These are phyloP conservation scores for Coptotermes formosanus DNA, from an alignment of 1,140 invertebrate species.

Conservation along the genomic window DNA sequence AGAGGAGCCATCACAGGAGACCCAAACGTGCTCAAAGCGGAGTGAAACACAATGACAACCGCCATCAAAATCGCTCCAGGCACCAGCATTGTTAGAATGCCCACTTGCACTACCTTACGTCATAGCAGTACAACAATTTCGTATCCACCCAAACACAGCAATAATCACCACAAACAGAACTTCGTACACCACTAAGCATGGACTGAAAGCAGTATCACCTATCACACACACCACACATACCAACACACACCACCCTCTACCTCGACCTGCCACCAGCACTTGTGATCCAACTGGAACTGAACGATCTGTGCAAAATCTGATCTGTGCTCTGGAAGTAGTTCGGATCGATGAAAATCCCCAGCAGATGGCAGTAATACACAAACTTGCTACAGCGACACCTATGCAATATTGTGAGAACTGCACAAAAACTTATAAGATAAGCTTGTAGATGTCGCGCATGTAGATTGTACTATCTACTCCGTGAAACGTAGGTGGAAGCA, in stretches of 20 bases:
- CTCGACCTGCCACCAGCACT: neutral
- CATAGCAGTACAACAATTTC: neutral
- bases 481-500: no score
- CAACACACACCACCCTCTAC: neutral
- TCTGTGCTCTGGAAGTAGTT: no score
- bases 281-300: neutral
- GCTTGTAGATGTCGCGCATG: no score
- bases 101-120: conserved; percentile 12
- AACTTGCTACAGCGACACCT: no score
- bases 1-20: neutral
- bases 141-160: neutral
- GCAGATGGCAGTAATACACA: no score
- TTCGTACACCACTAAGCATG: neutral
- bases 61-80: conserved; percentile 2
- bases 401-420: no score
- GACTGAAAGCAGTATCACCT: neutral
- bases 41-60: neutral
- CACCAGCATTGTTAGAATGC: conserved; percentile 11
- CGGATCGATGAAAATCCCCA: no score
- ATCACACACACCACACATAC: neutral
- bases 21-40: neutral
- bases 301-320: no score
- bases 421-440: no score
- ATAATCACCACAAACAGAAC: neutral
- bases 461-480: no score